Evolutionary conservation across 2,888 invertebrate species (phyloP).

Genomic region (Chesias legatella): DNA sequence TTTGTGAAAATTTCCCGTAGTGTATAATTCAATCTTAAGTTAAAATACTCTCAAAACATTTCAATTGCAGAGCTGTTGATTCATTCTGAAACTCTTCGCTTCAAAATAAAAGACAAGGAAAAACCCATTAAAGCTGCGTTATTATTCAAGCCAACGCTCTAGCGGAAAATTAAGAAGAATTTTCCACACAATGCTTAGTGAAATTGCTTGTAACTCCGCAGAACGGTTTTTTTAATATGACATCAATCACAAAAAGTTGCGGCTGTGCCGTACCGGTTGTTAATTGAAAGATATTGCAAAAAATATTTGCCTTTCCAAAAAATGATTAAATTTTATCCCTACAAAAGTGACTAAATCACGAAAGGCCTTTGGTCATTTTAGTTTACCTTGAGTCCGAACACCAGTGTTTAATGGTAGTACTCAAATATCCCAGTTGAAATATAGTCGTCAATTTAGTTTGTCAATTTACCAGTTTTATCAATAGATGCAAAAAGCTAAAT

Average conservation of each 20-base stretch:
- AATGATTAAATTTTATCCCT: not conserved
- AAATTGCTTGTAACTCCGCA: constrained; percentile 49
- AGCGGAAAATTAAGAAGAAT: constrained; percentile 69
- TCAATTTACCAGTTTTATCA: too few species aligned
- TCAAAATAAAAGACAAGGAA: constrained; percentile 54
- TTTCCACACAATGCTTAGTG: constrained; percentile 53
- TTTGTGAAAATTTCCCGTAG: constrained; percentile 8
- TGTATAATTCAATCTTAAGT: constrained; percentile 12
- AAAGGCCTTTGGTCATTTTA: too few species aligned
- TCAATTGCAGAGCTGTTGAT: constrained; percentile 33
- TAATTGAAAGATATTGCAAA: constrained; percentile 46
- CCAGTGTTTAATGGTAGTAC: too few species aligned
- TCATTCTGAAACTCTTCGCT: constrained; percentile 40
- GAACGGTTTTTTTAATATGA: constrained; percentile 40
- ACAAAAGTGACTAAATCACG: too few species aligned
- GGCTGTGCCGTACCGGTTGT: constrained; percentile 29
- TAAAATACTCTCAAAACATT: constrained; percentile 22
- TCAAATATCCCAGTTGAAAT: too few species aligned
- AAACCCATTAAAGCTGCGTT: constrained; percentile 56
- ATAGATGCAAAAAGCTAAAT: too few species aligned
- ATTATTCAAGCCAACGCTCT: constrained; percentile 56
- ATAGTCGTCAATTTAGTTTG: too few species aligned
- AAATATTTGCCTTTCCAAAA: constrained; percentile 25
- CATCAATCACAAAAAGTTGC: constrained; percentile 39
- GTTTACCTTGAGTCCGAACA: too few species aligned